Evolutionary conservation across 2,113 vertebrate genomes (phyloP), one percentile per base, ranked within the genome.

Genomic region (Tragelaphus buxtoni): DNA sequence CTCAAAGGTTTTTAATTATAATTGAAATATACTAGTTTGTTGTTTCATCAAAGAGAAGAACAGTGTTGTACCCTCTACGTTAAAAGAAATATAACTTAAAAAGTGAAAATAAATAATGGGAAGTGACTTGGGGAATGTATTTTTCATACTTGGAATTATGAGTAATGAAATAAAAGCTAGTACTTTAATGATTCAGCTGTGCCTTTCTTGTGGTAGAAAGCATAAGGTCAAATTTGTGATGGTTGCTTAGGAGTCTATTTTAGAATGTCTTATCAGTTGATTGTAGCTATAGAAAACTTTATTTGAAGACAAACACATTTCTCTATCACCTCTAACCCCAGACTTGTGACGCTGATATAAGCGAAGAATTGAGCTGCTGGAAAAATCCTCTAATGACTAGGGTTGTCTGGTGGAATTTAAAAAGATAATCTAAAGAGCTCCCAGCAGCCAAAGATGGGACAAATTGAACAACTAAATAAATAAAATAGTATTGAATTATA

Each of bases 201-300:
- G 18, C 18, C 95, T 90, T 98, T 87, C 1, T 90, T 16, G 18
- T 93, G 94, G 89, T 96, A 79, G 91, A 83, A 85, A 94, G 56
- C 93, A 30, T 95, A 74, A 93, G 96, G 94, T 98, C 96, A 97
- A 84, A 63, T 98, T 76, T 91, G 61, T 91, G 74, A 97, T 5
- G 10, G 89, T 97, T 97, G 53, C 89, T 92, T 49, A 47, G 72
- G 35, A 7, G 47, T 96, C 98, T 98, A 94, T 98, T 98, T 98
- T 98, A 97, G 96, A 98, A 90, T 79, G 0, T 2, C 45, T 98
- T 98, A 98, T 98, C 97, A 80, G 80, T 95, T 79, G 69, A 39
- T 96, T 95, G n/a, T 5, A 89, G 95, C 96, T 97, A 85, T 20
- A 97, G 96, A 79, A 91, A 98, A 98, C 94, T 98, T 98, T 87